Evolutionary conservation across 1,140 invertebrate genomes (phyloP).

Genomic region (Drosophila willistoni): DNA sequence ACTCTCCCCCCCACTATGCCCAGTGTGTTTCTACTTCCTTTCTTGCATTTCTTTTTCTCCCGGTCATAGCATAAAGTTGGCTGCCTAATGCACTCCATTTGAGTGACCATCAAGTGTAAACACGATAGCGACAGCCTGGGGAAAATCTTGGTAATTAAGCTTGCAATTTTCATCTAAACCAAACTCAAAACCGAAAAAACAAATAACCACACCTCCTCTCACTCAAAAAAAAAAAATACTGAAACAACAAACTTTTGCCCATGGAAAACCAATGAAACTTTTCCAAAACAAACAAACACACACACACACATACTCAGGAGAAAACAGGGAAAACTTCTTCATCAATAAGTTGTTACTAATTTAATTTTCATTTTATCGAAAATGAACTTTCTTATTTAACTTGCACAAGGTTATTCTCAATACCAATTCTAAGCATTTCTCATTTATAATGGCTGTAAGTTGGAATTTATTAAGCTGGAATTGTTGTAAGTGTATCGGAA

Average conservation of each 20-base stretch:
- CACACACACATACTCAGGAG: constrained; percentile 9
- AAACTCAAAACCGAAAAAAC: constrained; percentile 15
- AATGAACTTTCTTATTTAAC: constrained; percentile 22
- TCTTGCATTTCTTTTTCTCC: not conserved
- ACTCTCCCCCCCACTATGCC: constrained; percentile 20
- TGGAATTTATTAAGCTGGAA: constrained; percentile 20
- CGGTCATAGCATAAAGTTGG: constrained; percentile 1
- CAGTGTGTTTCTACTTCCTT: not conserved
- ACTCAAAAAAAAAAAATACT: not conserved
- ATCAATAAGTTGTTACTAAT: constrained; percentile 49
- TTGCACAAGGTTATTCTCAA: not conserved
- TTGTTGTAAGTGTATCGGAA: constrained; percentile 4
- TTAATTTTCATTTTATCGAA: constrained; percentile 50
- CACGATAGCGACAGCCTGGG: constrained; percentile 15
- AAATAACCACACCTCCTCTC: not conserved
- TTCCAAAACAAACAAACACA: constrained; percentile 16
- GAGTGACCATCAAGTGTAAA: constrained; percentile 20
- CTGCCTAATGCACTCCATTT: constrained; percentile 23
- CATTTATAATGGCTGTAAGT: not conserved
- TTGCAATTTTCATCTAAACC: constrained; percentile 26
- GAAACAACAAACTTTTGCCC: constrained; percentile 24
- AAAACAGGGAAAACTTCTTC: constrained; percentile 4
- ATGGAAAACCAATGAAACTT: constrained; percentile 11
- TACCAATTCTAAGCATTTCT: not conserved
- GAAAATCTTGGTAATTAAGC: constrained; percentile 50